Evolutionary conservation across 2,888 invertebrate species (phyloP), one percentile per base, ranked within the genome.

Genomic region (Nomada flava): DNA sequence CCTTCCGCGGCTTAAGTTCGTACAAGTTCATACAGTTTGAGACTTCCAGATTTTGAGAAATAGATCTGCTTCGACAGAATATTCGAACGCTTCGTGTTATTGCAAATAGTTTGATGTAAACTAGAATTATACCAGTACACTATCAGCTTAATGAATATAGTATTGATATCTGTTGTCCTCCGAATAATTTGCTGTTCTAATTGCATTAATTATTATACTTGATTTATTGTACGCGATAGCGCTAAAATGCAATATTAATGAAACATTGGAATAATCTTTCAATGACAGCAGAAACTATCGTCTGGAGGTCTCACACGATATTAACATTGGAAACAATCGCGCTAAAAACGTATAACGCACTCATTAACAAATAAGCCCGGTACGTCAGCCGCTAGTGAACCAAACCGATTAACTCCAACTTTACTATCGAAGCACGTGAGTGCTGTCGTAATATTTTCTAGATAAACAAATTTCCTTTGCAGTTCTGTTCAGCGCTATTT

Each of bases 341-440:
- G 23, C 50, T 18, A 26, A 57, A 20, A 70, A 47, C 57, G 26
- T 50, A 47, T n/a, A 64, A 77, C 60, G 18, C 68, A 79, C 62
- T 79, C 69, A 55, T 70, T 50, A 60, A 73, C 60, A 26, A 75
- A 52, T 26, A 36, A 75, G 26, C 36, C 59, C 57, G 67, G 26
- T 42, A 36, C 36, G 36, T 36, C 36, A 36, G 36, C 36, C 36
- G 36, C 36, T 36, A 7, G 36, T 7, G 1, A 36, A 7, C 36
- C 36, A 36, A 36, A 36, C 36, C 36, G 36, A 36, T 36, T 7
- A 36, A 36, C 36, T 7, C 36, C 36, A 36, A 36, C 7, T 36
- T 36, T 7, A 36, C 36, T 36, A 36, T 36, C 36, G 36, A 36
- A 0, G 36, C 36, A 7, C 36, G 36, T 7, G 9, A 36, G 36